Evolutionary conservation across 2,797 vertebrate species (phyloP).

Genomic region (Oreochromis mossambicus): DNA sequence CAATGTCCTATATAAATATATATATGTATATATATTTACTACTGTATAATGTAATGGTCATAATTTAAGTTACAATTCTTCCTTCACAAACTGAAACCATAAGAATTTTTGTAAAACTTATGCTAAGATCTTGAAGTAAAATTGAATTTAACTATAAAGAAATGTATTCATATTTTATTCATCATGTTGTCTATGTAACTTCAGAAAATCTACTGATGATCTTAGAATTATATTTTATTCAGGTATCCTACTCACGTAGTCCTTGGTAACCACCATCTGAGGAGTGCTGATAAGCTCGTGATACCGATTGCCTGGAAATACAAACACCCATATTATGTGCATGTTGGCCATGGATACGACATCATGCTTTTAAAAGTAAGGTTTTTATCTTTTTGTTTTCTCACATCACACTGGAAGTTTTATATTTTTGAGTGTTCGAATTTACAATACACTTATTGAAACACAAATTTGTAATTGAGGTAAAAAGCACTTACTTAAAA

Average conservation of each 20-base stretch:
- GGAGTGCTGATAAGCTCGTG: accelerated
- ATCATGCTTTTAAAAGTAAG: not conserved
- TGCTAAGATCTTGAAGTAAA: no score
- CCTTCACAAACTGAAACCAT: no score
- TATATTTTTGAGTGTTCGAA: not conserved
- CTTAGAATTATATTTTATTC: not conserved
- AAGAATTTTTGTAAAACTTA: no score
- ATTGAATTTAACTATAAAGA: no score
- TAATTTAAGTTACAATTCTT: no score
- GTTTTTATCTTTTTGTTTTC: not conserved
- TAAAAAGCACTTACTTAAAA: accelerated
- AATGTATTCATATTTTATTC: not conserved
- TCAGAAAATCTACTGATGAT: not conserved
- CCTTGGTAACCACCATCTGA: not conserved
- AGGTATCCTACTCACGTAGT: accelerated
- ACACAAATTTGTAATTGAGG: no score
- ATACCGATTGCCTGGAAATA: not conserved
- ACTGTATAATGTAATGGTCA: no score
- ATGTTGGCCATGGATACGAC: accelerated
- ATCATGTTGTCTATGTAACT: accelerated
- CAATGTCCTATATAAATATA: no score
- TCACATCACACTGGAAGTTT: accelerated
- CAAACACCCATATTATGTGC: accelerated
- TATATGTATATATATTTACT: no score
- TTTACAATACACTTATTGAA: no score